A percentile compares a stretch with the other conserved stretches of the same genome.
These are phyloP conservation scores for Microctonus brassicae DNA, from an alignment of 2,888 invertebrate genomes.

Conservation along the genomic window DNA sequence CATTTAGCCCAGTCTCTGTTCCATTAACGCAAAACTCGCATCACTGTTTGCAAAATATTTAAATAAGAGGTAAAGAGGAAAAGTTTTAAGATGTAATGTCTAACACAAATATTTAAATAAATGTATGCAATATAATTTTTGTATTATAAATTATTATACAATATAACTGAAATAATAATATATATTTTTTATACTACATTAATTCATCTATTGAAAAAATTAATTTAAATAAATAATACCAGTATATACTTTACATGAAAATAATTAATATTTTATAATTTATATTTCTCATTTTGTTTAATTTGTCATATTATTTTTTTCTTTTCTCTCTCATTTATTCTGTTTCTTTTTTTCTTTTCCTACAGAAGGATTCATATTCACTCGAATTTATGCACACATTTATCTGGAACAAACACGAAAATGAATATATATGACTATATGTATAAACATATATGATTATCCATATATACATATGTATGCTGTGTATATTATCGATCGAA, in stretches of 20 bases:
- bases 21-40: neutral
- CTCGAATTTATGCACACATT: neutral
- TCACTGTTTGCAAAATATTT: neutral
- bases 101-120: neutral
- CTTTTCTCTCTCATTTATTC: too few relatives aligned
- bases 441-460: neutral
- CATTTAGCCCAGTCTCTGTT: neutral
- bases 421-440: neutral
- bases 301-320: too few relatives aligned
- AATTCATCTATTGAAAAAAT: too few relatives aligned
- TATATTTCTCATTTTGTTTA: too few relatives aligned
- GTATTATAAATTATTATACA: too few relatives aligned
- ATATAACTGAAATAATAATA: too few relatives aligned
- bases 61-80: neutral
- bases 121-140: neutral
- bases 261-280: too few relatives aligned
- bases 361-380: neutral
- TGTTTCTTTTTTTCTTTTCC: neutral
- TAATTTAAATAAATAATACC: too few relatives aligned
- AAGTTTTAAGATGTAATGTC: neutral
- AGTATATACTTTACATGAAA: too few relatives aligned
- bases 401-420: neutral
- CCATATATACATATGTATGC: neutral
- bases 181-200: too few relatives aligned
- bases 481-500: slow-evolving; percentile 26